Conservation (phyloP, 2,113 vertebrate genomes). For the Phasianus colchicus region DNA sequence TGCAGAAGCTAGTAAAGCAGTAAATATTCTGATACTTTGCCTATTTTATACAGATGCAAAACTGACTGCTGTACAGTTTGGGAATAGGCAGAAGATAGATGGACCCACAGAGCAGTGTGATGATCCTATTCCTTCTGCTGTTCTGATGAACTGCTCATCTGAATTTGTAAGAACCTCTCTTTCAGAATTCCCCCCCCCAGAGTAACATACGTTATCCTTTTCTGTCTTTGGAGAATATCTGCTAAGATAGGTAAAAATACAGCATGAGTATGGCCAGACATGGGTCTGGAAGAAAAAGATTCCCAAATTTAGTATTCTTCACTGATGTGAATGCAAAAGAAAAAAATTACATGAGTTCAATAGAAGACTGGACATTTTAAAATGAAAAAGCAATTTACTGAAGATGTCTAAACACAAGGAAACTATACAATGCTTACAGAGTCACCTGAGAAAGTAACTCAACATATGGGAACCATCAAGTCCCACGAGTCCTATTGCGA, state of each 20-base stretch:
- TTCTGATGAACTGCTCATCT: constrained; percentile 57
- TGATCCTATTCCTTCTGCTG: constrained; percentile 58
- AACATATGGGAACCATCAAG: not conserved
- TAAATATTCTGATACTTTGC: not conserved
- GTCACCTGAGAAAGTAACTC: not conserved
- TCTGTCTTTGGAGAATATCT: not conserved
- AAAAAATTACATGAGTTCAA: not conserved
- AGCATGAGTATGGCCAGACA: not conserved
- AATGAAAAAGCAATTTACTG: not conserved
- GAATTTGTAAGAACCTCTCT: constrained; percentile 70
- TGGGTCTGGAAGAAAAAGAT: not conserved
- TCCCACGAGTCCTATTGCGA: not conserved
- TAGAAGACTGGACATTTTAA: not conserved
- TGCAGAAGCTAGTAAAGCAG: not conserved
- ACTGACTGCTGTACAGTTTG: constrained; percentile 78
- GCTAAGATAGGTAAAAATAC: not conserved
- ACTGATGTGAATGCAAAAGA: not conserved
- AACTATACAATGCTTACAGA: not conserved
- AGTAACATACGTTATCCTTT: not conserved
- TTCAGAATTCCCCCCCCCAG: too few relatives aligned
- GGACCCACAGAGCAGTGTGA: constrained; percentile 84
- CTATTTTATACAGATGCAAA: constrained; percentile 21
- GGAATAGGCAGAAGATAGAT: constrained; percentile 83
- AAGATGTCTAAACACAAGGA: not conserved
- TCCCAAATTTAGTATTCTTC: not conserved